phyloP scores from a whole-genome alignment of 2,113 vertebrate genomes.

The Psammodynastes pulverulentus region DNA sequence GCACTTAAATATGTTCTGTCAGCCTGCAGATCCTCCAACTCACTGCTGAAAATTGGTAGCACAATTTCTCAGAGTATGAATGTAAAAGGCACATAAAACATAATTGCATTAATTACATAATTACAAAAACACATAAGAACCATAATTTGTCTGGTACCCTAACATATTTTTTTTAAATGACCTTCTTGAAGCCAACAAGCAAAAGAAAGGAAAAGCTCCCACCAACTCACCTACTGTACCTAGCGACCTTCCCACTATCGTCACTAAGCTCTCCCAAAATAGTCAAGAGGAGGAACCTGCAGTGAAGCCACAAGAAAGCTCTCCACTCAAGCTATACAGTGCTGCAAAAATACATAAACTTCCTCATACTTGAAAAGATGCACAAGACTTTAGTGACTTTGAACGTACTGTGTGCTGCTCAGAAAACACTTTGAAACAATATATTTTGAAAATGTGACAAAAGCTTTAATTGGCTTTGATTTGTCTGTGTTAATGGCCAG shows the following conservation, averaged over 20 bases:
- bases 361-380: not conserved
- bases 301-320: not conserved
- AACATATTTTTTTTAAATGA: not conserved
- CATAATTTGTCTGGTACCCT: not conserved
- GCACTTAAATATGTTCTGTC: not conserved
- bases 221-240: not conserved
- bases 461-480: constrained; percentile 60
- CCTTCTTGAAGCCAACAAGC: not conserved
- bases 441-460: constrained; percentile 49
- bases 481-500: constrained; percentile 65
- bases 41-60: not conserved
- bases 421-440: constrained; percentile 34
- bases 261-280: not conserved
- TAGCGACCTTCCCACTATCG: not conserved
- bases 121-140: not conserved
- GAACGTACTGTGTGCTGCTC: not conserved
- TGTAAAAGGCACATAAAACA: not conserved
- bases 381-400: constrained; percentile 12
- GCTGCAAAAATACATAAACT: constrained; percentile 3
- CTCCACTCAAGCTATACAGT: not conserved
- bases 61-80: not conserved
- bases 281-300: not conserved
- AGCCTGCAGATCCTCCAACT: not conserved
- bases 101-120: not conserved
- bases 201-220: not conserved